Evolutionary conservation across 2,888 invertebrate genomes (phyloP).

Genomic region (Hydrotaea cyrtoneurina): DNA sequence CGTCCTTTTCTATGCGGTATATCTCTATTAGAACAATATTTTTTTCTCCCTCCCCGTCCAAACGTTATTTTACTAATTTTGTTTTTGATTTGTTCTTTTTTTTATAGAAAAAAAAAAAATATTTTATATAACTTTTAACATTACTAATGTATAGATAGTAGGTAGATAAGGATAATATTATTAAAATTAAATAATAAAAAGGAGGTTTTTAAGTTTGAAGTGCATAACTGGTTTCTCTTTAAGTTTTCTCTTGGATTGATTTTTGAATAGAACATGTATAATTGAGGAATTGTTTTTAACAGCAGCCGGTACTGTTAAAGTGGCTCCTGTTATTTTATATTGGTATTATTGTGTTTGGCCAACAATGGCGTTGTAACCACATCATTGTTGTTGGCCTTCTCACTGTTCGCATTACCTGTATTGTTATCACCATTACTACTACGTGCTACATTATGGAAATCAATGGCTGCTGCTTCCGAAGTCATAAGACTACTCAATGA

Average conservation of each 20-base stretch:
- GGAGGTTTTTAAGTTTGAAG: conserved; percentile 58
- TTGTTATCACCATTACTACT: conserved; percentile 68
- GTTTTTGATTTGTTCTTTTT: background rate
- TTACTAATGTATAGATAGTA: conserved; percentile 7
- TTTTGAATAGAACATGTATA: conserved; percentile 44
- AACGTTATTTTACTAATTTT: background rate
- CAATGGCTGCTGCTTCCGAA: conserved; percentile 72
- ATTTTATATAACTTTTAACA: conserved; percentile 18
- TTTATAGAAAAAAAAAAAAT: conserved; percentile 7
- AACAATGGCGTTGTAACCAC: conserved; percentile 73
- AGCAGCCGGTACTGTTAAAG: conserved; percentile 68
- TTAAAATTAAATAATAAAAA: conserved; percentile 13
- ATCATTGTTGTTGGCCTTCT: conserved; percentile 70
- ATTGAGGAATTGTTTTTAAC: conserved; percentile 57
- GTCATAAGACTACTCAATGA: conserved; percentile 76
- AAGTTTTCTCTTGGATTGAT: conserved; percentile 39
- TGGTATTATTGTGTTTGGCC: conserved; percentile 69
- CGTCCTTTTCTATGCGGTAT: no score
- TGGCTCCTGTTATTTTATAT: conserved; percentile 70
- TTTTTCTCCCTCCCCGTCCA: background rate
- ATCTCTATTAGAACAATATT: no score
- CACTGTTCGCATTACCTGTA: conserved; percentile 70
- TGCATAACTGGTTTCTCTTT: conserved; percentile 57
- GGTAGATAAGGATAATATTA: conserved; percentile 35
- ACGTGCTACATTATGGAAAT: conserved; percentile 12